phyloP scores from a whole-genome alignment of 2,113 vertebrate species.

The Phaetusa simplex region DNA sequence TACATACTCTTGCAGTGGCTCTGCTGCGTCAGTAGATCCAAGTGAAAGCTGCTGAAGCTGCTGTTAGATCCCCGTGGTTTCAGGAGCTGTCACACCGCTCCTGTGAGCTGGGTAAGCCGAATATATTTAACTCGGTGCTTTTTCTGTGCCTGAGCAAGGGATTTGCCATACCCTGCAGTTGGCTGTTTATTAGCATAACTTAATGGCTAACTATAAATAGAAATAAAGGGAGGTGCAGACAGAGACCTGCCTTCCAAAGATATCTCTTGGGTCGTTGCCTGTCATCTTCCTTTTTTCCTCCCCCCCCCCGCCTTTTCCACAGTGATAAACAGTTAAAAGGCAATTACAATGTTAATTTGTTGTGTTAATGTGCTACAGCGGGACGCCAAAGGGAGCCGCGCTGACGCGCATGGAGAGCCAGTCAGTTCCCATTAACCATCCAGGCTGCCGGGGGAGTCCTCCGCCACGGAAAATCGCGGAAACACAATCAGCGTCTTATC shows the following conservation, averaged over 20 bases:
- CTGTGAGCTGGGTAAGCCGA: neutral
- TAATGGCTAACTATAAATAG: conserved; percentile 67
- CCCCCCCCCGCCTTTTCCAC: conserved; percentile 2
- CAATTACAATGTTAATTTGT: conserved; percentile 97
- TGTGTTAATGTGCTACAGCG: conserved; percentile 69
- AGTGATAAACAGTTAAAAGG: conserved; percentile 81
- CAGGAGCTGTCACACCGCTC: neutral
- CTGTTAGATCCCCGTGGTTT: neutral
- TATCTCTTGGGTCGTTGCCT: conserved; percentile 61
- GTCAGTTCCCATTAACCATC: conserved; percentile 79
- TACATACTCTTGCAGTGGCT: rapidly evolving
- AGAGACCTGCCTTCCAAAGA: conserved; percentile 60
- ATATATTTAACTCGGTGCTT: neutral
- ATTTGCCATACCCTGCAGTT: neutral
- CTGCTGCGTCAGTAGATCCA: neutral
- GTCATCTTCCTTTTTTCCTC: neutral
- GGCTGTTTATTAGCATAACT: conserved; percentile 46
- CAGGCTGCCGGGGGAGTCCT: conserved; percentile 74
- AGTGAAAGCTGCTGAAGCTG: neutral
- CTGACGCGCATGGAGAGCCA: conserved; percentile 62
- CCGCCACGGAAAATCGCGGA: neutral
- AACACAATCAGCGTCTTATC: conserved; percentile 68
- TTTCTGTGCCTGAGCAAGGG: neutral
- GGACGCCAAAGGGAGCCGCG: conserved; percentile 37
- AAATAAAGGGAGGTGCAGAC: conserved; percentile 73